A percentile compares a stretch with the other conserved stretches of the same genome.
phyloP scores from a whole-genome alignment of 2,797 vertebrate species.

The Propithecus deckenii region DNA sequence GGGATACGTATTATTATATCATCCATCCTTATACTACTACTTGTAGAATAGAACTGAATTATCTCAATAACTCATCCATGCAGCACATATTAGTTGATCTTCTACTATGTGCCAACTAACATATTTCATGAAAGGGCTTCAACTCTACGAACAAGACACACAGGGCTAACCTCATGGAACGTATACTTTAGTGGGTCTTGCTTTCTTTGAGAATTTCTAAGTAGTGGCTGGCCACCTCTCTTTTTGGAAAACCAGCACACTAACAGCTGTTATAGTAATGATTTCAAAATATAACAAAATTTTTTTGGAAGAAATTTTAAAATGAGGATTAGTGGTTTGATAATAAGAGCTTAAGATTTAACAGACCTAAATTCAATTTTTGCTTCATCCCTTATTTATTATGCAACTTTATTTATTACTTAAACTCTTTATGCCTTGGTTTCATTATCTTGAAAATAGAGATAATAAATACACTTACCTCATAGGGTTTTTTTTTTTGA shows the following conservation, averaged over 20 bases:
- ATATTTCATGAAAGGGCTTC: not conserved
- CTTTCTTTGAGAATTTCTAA: slow-evolving; percentile 25
- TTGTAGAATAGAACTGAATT: not conserved
- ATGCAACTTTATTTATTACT: not conserved
- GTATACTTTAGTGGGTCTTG: not conserved
- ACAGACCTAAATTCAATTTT: not conserved
- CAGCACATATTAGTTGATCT: not conserved
- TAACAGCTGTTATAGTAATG: not conserved
- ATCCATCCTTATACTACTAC: not conserved
- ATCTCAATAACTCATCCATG: not conserved
- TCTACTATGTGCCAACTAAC: not conserved
- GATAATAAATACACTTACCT: not conserved
- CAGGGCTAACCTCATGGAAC: not conserved
- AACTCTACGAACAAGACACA: not conserved
- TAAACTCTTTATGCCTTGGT: not conserved
- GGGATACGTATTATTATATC: no score
- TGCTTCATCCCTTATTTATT: not conserved
- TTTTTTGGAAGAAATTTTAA: not conserved
- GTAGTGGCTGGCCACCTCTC: not conserved
- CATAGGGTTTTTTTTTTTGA: not conserved
- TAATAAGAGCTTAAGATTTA: not conserved
- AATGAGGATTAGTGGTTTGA: not conserved
- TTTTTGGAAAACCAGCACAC: not conserved
- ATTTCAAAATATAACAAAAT: not conserved
- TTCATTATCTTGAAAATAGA: slow-evolving; percentile 15